Evolutionary conservation across 2,888 invertebrate species (phyloP), one percentile per base, ranked within the genome.

Genomic region (Parochlus steinenii): DNA sequence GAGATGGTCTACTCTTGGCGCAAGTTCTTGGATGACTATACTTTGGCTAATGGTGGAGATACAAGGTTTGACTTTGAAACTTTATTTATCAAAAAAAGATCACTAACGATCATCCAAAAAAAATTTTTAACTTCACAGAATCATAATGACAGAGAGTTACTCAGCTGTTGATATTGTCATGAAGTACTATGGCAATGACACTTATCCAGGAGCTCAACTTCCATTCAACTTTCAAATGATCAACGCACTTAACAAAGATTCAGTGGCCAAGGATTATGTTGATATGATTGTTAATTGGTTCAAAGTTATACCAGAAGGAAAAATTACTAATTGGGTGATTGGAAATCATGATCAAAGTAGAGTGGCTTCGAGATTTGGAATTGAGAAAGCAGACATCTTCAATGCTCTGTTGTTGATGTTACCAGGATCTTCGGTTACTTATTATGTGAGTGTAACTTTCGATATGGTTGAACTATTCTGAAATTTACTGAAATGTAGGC

Each of bases 401-500:
- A 29, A 29, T 17, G 10, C 12, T 10, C 17, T 29, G 6, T 7
- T n/a, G 12, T 17, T 18, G 7, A 16, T 72, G 11, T 17, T 29
- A 0, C 52, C 76, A 18, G 74, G 72, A 47, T 64, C 73, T 48
- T 52, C 81, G 31, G 63, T 67, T 43, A 29, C 29, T 4, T 29
- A 29, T 16, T 29, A 29, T 29, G 29, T n/a, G n/a, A n/a, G n/a
- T n/a, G n/a, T n/a, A n/a, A n/a, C n/a, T n/a, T n/a, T n/a, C n/a
- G n/a, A n/a, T 59, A 75, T 49, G 50, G 78, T 31, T 58, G 83
- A 6, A 78, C 78, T 1, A 81, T 81, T 24, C 70, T 74, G 0
- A 64, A 74, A 1, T 63, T 78, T 32, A 69, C 74, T 3, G 81
- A 77, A 57, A 18, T n/a, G n/a, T n/a, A 83, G 59, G 86, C 86